These are phyloP conservation scores for Zaprionus bogoriensis DNA, from an alignment of 2,888 invertebrate genomes.

Conservation along the genomic window DNA sequence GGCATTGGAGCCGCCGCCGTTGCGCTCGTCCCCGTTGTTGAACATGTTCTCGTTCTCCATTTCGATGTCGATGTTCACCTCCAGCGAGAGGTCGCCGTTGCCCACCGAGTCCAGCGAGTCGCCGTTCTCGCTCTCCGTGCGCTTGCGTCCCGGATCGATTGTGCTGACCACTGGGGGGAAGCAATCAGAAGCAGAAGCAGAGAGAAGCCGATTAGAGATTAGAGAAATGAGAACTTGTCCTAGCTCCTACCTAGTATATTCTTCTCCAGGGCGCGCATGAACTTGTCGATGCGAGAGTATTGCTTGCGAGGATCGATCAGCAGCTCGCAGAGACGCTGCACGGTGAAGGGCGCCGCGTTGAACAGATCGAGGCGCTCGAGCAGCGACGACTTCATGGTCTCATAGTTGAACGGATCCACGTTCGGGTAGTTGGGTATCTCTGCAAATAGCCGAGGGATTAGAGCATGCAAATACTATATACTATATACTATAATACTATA, in stretches of 20 bases:
- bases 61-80: conserved; percentile 85
- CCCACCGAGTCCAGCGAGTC: conserved; percentile 85
- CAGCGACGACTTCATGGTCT: conserved; percentile 92
- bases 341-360: conserved; percentile 96
- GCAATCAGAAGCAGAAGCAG: no score
- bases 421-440: conserved; percentile 95
- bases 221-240: no score
- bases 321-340: conserved; percentile 97
- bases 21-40: conserved; percentile 65
- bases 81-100: conserved; percentile 83
- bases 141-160: conserved; percentile 86
- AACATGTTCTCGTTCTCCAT: conserved; percentile 84
- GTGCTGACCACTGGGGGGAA: conserved; percentile 90
- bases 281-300: conserved; percentile 97
- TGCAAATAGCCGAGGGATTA: not conserved
- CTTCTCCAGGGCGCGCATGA: conserved; percentile 98
- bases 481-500: not conserved
- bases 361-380: conserved; percentile 92
- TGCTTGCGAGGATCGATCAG: conserved; percentile 95
- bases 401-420: conserved; percentile 95
- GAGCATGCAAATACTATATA: no score
- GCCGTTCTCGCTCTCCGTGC: conserved; percentile 87
- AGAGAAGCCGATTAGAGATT: not conserved
- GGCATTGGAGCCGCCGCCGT: conserved; percentile 55
- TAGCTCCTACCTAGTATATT: conserved; percentile 87